Evolutionary conservation across 2,888 invertebrate genomes (phyloP).

Genomic region (Coenonympha glycerion): DNA sequence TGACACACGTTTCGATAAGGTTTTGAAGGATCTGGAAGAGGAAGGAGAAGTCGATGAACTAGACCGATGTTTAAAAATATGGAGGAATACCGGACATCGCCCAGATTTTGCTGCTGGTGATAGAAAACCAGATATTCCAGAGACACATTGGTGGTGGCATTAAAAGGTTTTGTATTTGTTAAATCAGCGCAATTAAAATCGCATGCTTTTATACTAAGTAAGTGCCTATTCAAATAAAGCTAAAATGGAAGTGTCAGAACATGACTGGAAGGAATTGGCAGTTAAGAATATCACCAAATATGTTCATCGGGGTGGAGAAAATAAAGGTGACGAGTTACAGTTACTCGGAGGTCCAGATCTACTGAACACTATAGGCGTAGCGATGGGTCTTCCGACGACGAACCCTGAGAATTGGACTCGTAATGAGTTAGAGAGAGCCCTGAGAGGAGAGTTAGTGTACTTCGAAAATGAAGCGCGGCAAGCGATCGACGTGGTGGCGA

Average conservation of each 20-base stretch:
- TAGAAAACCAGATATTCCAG: slow-evolving; percentile 14
- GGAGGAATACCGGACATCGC: slow-evolving; percentile 30
- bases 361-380: slow-evolving; percentile 32
- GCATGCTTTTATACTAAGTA: not conserved
- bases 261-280: slow-evolving; percentile 29
- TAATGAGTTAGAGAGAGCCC: slow-evolving; percentile 24
- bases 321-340: slow-evolving; percentile 30
- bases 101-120: slow-evolving; percentile 27
- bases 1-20: slow-evolving; percentile 23
- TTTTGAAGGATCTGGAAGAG: slow-evolving; percentile 23
- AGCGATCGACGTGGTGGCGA: slow-evolving; percentile 30
- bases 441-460: slow-evolving; percentile 28
- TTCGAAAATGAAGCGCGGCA: slow-evolving; percentile 28
- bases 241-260: slow-evolving; percentile 28
- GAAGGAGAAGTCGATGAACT: slow-evolving; percentile 30
- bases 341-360: slow-evolving; percentile 29
- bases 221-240: not conserved
- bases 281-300: slow-evolving; percentile 30
- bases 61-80: slow-evolving; percentile 27
- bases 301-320: slow-evolving; percentile 31
- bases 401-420: slow-evolving; percentile 29
- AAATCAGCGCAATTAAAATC: too few species aligned
- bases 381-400: slow-evolving; percentile 30
- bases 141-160: slow-evolving; percentile 33
- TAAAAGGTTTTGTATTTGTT: slow-evolving; percentile 8